Base-by-base conservation (phyloP, 2,888 invertebrate species). In the Diplazon laetatorius region DNA sequence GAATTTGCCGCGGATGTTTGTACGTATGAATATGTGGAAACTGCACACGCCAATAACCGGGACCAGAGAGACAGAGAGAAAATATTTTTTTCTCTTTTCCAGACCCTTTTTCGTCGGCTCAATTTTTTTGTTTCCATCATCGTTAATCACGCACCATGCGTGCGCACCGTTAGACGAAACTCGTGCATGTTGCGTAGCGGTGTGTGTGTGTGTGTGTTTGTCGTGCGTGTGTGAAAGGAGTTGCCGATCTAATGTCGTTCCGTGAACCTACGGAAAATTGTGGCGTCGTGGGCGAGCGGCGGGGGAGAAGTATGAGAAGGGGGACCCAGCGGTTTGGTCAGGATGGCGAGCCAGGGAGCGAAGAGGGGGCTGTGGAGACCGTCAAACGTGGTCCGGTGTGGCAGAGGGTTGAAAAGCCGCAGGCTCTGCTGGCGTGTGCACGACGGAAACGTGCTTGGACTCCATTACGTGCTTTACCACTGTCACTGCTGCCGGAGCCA, bases 341-440 rank as follows among this genome's bases (percentile, higher is more conserved):
- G 20, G 14, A 62, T 48, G 12, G 48, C 30, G 44, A 65, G 46
- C 20, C 57, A 77, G 63, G 20, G 55, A 79, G 57, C 35, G 62
- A 71, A 55, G 46, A 18, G 30, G 39, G 10, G 72, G 14, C n/a
- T n/a, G n/a, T 50, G 69, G 63, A 74, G 70, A 62, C 80, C 60
- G 71, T 62, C 63, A 72, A 70, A 77, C 59, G 70, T 80, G 81
- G 65, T 65, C 62, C 16, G 76, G 77, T 68, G 60, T 25, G 46
- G 70, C 46, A 48, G 83, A 78, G 83, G 83, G 83, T 85, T 82
- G 85, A 85, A 86, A 86, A 86, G 85, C 86, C 86, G 83, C 86
- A 82, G 85, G 86, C 86, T 86, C 83, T 86, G 85, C 86, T 86
- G 84, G 86, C 87, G 86, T 87, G 87, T 86, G 87, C 87, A 85